phyloP scores from a whole-genome alignment of 2,113 vertebrate genomes.

The Genyomyrus donnyi region DNA sequence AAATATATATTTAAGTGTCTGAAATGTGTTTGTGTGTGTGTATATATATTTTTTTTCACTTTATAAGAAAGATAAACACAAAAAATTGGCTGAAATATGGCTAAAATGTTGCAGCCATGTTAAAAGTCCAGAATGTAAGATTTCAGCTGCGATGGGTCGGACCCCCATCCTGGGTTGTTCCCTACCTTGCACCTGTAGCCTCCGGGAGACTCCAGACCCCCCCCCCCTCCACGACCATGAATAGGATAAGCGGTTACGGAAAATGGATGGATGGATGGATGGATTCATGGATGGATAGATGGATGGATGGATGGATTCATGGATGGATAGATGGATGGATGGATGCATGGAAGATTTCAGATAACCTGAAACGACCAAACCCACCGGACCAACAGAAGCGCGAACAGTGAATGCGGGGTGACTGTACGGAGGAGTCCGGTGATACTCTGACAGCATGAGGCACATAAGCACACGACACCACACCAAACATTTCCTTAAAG shows the following conservation, averaged over 20 bases:
- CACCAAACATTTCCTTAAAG: not conserved
- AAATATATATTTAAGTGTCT: not conserved
- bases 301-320: too few species aligned
- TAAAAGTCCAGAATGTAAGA: not conserved
- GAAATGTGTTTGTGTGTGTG: not conserved
- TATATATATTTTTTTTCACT: not conserved
- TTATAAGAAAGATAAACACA: not conserved
- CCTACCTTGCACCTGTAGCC: not conserved
- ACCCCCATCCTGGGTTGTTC: not conserved
- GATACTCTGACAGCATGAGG: not conserved
- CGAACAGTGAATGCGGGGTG: not conserved
- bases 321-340: too few species aligned
- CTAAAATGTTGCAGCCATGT: not conserved
- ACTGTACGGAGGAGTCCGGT: not conserved
- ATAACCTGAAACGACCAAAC: too few species aligned
- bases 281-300: too few species aligned
- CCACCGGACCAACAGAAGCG: not conserved
- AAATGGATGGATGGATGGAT: not conserved
- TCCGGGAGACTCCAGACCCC: too few species aligned
- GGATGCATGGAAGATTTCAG: not conserved
- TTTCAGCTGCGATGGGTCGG: not conserved
- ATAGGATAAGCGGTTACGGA: not conserved
- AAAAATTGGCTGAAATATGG: not conserved
- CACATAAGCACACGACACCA: not conserved
- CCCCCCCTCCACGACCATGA: not conserved